Evolutionary conservation across 2,113 vertebrate species (phyloP), one percentile per base, ranked within the genome.

Genomic region (Centropristis striata): DNA sequence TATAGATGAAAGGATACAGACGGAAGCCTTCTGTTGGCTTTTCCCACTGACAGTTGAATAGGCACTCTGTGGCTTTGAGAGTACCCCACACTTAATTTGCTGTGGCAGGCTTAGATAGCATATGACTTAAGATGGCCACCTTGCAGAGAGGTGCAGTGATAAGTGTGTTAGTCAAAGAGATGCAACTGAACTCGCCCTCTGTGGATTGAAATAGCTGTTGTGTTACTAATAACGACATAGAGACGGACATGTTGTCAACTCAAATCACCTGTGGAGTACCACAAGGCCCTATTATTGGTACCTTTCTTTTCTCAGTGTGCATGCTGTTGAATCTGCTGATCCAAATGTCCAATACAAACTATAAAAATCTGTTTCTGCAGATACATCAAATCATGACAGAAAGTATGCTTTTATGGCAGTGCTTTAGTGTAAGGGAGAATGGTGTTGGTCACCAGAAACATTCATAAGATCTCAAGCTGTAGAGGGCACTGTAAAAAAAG

Each of bases 31-130:
- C 81, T 90, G 90, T 88, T 90, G 87, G 85, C 81, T 86, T 88
- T 91, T 91, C 87, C 85, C 85, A 89, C 86, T 90, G 86, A 88
- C 84, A 81, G 57, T 75, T 86, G 86, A 90, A 88, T 78, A 83
- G 86, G 65, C 42, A 44, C 71, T 86, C 81, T 88, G 81, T 83
- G 68, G 65, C 67, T 80, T 39, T 57, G 58, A 76, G 71, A 71
- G 71, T 58, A 78, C 47, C 73, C 51, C 47, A 71, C 76, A 80
- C 53, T 75, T 82, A 78, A 82, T 84, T 64, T 78, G 57, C 78
- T 39, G 59, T 51, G 81, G 66, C 84, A 75, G 75, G 57, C 71
- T 75, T 61, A 84, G 27, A 41, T 51, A 54, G 59, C 81, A 60
- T 69, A 75, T 65, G 50, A 78, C 64, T 87, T 72, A 60, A 73